Base-by-base conservation (phyloP, 2,113 vertebrate species). In the Kryptolebias marmoratus region DNA sequence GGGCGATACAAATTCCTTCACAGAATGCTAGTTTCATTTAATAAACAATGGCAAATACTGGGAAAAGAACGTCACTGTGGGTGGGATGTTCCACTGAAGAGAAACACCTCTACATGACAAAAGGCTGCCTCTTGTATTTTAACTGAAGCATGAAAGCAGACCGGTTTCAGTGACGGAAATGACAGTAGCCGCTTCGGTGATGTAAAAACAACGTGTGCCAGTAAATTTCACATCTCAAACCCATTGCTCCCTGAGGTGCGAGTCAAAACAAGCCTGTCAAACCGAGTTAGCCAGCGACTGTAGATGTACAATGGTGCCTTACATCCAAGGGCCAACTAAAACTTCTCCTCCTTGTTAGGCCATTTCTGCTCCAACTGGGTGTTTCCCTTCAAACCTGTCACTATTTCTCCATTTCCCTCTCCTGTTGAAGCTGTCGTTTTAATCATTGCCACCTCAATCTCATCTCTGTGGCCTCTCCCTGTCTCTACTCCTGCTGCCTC, bases 191-290 rank as follows among this genome's bases (percentile, higher is more conserved):
- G 68, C 32, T 79, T 71, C 50, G 68, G 80, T 45, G 57, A 77
- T 69, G 69, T 61, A 76, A 79, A 86, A 89, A 90, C 75, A 90
- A 84, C 87, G 82, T 70, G 79, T 60, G 73, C 75, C 85, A 87
- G 75, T 88, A 89, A 89, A 89, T 85, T 74, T 92, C 76, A 28
- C 80, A 78, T 89, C 76, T 88, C 85, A 77, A 91, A 91, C 87
- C 88, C 88, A 87, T 86, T 73, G 74, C 73, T 92, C 91, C 90
- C 92, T 11, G 18, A 77, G 71, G 92, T 59, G 32, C 70, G 71
- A 58, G 86, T 87, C 49, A 81, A 91, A 91, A 89, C 82, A 84
- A 62, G 64, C 71, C 83, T 71, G 87, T 90, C 84, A 90, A 76
- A 81, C 45, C 66, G 68, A 31, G 80, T 92, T 91, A 91, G 79